These are phyloP conservation scores for Drosophila atroscutellata DNA, from an alignment of 2,888 invertebrate genomes.

Conservation along the genomic window DNA sequence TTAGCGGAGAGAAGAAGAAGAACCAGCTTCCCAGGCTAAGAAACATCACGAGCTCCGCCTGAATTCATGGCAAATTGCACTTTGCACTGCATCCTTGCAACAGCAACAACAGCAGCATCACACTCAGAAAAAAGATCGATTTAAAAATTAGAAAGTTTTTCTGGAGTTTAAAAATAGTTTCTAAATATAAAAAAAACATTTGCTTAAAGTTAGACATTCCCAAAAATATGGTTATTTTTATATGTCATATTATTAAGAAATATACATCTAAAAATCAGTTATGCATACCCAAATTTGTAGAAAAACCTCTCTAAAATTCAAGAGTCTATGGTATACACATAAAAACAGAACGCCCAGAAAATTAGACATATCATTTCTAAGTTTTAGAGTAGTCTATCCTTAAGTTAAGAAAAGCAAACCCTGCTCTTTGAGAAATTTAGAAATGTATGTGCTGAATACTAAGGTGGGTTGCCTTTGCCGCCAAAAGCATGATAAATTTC, in stretches of 20 bases:
- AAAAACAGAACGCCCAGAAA: too few species aligned
- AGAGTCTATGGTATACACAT: too few species aligned
- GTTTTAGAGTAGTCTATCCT: not conserved
- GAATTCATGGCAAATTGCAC: conserved; percentile 77
- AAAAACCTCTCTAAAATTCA: too few species aligned
- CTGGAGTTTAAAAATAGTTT: not conserved
- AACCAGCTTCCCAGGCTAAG: conserved; percentile 10
- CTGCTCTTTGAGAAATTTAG: not conserved
- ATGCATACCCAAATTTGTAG: not conserved
- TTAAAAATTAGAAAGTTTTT: not conserved
- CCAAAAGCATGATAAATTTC: not conserved
- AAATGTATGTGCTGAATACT: not conserved
- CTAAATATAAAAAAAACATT: not conserved
- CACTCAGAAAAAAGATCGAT: not conserved
- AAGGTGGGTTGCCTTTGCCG: not conserved
- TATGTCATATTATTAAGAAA: not conserved
- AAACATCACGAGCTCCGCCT: conserved; percentile 30
- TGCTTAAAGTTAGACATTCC: not conserved
- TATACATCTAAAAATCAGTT: not conserved
- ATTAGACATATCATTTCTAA: too few species aligned
- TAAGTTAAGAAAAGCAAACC: not conserved
- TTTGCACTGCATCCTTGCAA: conserved; percentile 51
- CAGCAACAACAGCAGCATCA: conserved; percentile 5
- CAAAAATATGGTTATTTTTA: not conserved
- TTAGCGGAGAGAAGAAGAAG: conserved; percentile 37